Evolutionary conservation across 2,797 vertebrate genomes (phyloP).

Genomic region (Sebastes diaconus): DNA sequence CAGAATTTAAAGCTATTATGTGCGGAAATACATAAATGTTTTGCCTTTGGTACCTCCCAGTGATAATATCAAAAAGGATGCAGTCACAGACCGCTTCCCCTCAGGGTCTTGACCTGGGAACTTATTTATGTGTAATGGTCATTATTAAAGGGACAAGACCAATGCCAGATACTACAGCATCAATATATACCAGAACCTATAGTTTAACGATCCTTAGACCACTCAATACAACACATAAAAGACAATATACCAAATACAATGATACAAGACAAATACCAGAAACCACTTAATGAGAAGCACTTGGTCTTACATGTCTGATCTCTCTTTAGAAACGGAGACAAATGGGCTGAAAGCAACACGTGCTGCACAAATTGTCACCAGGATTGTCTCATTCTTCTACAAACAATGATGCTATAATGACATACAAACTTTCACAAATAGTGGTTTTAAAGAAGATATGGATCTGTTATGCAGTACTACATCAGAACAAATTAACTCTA

Average conservation of each 20-base stretch:
- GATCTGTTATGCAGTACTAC: background rate
- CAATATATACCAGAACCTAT: background rate
- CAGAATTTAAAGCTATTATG: background rate
- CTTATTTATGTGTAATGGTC: background rate
- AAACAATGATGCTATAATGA: background rate
- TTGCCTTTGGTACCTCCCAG: background rate
- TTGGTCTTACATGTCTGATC: background rate
- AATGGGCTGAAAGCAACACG: background rate
- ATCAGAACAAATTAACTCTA: background rate
- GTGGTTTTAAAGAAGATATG: background rate
- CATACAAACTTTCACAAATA: background rate
- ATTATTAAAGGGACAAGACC: background rate
- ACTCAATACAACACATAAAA: background rate
- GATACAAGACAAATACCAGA: background rate
- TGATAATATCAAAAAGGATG: background rate
- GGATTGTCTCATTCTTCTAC: background rate
- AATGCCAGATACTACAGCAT: background rate
- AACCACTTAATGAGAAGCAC: background rate
- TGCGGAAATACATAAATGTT: background rate
- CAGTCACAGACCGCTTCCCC: background rate
- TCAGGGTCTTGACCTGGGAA: background rate
- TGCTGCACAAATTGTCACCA: background rate
- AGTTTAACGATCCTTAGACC: background rate
- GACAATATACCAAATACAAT: background rate
- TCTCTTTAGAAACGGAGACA: background rate